These are phyloP conservation scores for Dolichoris vasculosae DNA, from an alignment of 1,140 invertebrate species.

Conservation along the genomic window DNA sequence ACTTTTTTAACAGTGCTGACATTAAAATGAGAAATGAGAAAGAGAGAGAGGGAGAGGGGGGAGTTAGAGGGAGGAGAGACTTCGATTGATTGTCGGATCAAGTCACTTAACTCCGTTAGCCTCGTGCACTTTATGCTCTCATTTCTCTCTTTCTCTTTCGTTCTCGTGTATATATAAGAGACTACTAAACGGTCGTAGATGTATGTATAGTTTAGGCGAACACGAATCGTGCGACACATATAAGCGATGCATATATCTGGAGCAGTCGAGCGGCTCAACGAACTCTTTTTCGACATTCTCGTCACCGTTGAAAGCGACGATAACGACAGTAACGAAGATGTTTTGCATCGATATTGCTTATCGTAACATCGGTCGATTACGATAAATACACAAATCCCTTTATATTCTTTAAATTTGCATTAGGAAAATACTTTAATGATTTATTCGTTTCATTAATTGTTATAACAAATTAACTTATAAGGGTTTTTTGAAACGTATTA, in stretches of 20 bases:
- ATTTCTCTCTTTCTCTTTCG: slow-evolving; percentile 23
- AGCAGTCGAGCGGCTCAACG: slow-evolving; percentile 35
- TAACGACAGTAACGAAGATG: not conserved
- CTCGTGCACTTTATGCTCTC: slow-evolving; percentile 17
- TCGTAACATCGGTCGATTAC: not conserved
- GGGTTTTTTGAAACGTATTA: too few species aligned
- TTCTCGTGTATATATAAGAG: not conserved
- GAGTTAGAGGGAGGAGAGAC: not conserved
- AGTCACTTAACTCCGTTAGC: slow-evolving; percentile 37
- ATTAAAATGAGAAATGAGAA: not conserved
- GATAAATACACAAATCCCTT: not conserved
- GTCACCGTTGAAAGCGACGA: not conserved
- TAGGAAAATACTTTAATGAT: not conserved
- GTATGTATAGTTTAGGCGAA: not conserved
- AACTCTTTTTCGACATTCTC: slow-evolving; percentile 19
- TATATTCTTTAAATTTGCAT: not conserved
- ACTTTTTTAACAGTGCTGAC: too few species aligned
- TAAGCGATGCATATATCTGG: not conserved
- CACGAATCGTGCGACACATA: not conserved
- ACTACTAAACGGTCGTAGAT: not conserved
- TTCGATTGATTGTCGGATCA: slow-evolving; percentile 37
- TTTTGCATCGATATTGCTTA: not conserved
- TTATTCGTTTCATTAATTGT: not conserved
- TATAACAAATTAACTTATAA: too few species aligned
- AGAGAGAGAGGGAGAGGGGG: not conserved